phyloP scores from a whole-genome alignment of 2,113 vertebrate genomes.

The Cyrtonyx montezumae region DNA sequence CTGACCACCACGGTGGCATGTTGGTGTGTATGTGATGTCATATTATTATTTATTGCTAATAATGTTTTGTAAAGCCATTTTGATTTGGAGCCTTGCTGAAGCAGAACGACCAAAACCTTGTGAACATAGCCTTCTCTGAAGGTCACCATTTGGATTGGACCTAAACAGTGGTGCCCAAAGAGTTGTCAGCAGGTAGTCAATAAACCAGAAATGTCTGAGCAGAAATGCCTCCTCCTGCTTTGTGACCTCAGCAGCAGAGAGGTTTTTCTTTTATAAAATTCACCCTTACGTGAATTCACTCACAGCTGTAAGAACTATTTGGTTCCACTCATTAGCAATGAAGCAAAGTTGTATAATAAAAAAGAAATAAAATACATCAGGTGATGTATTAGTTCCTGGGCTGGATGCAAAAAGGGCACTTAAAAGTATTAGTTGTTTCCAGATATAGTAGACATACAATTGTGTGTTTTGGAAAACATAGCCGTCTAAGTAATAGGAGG shows the following conservation, averaged over 20 bases:
- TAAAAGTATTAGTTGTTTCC: conserved; percentile 58
- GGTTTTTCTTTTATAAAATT: background rate
- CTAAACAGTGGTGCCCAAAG: background rate
- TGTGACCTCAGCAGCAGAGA: background rate
- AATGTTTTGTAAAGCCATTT: background rate
- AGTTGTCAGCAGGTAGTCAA: background rate
- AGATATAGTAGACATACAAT: background rate
- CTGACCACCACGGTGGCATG: fast-evolving
- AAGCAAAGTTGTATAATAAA: conserved; percentile 34
- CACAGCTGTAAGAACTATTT: background rate
- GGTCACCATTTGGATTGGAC: background rate
- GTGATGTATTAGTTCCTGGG: conserved; percentile 22
- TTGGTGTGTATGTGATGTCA: background rate
- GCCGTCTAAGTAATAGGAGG: conserved; percentile 38
- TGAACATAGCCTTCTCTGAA: background rate
- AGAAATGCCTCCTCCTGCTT: background rate
- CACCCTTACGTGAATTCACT: background rate
- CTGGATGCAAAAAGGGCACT: background rate
- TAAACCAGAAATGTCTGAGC: background rate
- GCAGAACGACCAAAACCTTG: background rate
- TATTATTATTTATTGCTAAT: background rate
- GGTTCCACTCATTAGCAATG: conserved; percentile 31
- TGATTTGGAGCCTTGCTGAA: background rate
- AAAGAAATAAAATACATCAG: conserved; percentile 30
- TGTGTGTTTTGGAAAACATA: conserved; percentile 54